Evolutionary conservation across 2,113 vertebrate species (phyloP).

Genomic region (Mesembrinibis cayennensis): DNA sequence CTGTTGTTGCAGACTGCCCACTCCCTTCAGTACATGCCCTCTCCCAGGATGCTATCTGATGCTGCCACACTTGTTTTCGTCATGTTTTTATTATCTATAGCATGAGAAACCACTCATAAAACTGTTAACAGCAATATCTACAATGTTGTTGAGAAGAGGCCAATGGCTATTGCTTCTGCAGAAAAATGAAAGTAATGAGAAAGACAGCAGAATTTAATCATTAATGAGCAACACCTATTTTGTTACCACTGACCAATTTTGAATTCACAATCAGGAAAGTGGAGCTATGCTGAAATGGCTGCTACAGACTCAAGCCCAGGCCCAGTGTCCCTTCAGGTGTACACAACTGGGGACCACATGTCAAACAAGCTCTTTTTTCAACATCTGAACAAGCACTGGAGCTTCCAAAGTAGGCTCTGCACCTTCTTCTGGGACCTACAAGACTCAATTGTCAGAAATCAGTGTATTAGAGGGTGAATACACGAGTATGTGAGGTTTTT

Average conservation of each 20-base stretch:
- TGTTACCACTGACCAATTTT: background rate
- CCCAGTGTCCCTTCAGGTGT: background rate
- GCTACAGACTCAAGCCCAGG: background rate
- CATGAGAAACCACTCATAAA: background rate
- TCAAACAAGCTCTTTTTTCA: background rate
- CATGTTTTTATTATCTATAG: background rate
- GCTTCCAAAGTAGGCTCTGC: background rate
- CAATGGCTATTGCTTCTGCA: background rate
- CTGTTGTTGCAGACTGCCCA: background rate
- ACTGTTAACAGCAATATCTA: background rate
- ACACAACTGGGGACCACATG: background rate
- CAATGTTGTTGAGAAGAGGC: background rate
- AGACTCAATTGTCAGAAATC: background rate
- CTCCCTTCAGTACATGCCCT: background rate
- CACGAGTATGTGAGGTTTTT: background rate
- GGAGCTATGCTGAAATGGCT: background rate
- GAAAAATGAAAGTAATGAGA: background rate
- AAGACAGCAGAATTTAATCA: background rate
- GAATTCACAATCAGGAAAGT: background rate
- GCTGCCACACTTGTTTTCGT: background rate
- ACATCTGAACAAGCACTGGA: background rate
- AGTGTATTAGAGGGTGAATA: background rate
- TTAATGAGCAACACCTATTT: background rate
- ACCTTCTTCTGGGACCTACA: background rate
- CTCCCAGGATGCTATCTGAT: background rate